phyloP scores from a whole-genome alignment of 2,797 vertebrate species.

The Emys orbicularis region DNA sequence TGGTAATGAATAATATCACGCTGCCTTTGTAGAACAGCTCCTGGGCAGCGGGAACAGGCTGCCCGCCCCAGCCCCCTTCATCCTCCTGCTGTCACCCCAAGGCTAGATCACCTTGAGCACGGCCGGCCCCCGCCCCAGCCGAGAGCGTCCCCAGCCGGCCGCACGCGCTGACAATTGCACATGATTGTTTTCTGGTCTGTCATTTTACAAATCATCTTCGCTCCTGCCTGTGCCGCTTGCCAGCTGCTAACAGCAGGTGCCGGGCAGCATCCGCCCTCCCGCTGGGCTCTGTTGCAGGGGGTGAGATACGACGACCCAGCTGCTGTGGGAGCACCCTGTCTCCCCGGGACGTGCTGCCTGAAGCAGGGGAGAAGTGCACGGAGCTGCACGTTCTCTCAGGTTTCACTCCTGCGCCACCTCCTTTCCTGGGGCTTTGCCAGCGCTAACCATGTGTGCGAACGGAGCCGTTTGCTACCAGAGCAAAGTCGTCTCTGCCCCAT shows the following conservation, averaged over 20 bases:
- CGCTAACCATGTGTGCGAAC: too few species aligned
- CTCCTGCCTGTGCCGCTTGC: neutral
- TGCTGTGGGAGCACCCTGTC: neutral
- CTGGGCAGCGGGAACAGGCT: constrained; percentile 16
- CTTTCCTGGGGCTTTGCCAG: neutral
- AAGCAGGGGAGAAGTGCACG: too few species aligned
- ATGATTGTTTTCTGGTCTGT: neutral
- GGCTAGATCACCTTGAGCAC: neutral
- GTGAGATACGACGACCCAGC: neutral
- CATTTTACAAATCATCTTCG: neutral
- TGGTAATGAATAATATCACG: constrained; percentile 95
- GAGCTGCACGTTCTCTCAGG: neutral
- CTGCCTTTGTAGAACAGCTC: constrained; percentile 83
- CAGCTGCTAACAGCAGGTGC: neutral
- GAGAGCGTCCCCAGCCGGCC: neutral
- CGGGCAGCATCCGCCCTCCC: neutral
- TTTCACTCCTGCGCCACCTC: neutral
- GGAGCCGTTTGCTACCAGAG: too few species aligned
- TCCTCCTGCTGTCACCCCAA: neutral
- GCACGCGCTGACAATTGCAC: neutral
- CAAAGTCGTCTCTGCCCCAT: neutral
- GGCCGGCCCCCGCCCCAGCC: neutral
- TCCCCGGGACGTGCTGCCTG: neutral
- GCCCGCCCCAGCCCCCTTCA: neutral
- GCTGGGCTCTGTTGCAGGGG: neutral